Percentiles rank a stretch among this genome's conserved stretches.
phyloP scores from a whole-genome alignment of 23 tunicate genomes.

The Clavelina lepadiformis region DNA sequence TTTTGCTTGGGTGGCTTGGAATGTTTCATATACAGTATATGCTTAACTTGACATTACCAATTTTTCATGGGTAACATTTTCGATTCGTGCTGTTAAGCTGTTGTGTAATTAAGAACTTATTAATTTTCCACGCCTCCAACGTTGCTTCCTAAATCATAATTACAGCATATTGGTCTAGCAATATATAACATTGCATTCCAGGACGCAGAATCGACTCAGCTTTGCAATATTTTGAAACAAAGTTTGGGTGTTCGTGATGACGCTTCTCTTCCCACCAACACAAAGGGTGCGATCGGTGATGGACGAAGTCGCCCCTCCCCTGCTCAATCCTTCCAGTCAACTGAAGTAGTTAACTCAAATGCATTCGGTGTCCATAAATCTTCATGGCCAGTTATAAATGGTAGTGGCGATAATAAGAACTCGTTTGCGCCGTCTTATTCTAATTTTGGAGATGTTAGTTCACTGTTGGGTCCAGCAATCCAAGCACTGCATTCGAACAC shows the following conservation, averaged over 20 bases:
- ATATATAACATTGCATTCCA: neutral
- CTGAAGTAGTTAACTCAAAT: neutral
- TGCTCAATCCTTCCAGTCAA: neutral
- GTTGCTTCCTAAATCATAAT: neutral
- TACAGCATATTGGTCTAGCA: neutral
- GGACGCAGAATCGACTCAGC: constrained; percentile 75
- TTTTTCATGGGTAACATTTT: neutral
- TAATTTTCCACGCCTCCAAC: too few species aligned
- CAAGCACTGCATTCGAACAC: constrained; percentile 12
- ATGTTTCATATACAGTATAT: too few species aligned
- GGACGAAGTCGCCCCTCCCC: constrained; percentile 30
- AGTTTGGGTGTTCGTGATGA: constrained; percentile 40
- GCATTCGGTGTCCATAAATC: neutral
- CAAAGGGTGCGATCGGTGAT: constrained; percentile 63
- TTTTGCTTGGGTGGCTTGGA: too few species aligned
- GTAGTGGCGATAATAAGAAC: constrained; percentile 23
- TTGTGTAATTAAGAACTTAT: neutral
- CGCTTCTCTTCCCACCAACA: constrained; percentile 6
- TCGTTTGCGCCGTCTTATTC: constrained; percentile 26
- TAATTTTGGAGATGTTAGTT: constrained; percentile 27
- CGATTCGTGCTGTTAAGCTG: neutral
- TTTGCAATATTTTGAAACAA: constrained; percentile 46
- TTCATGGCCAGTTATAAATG: constrained; percentile 21
- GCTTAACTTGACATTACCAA: too few species aligned
- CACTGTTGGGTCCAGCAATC: constrained; percentile 14